Evolutionary conservation across 2,888 invertebrate genomes (phyloP), one percentile per base, ranked within the genome.

Genomic region (Amorpha juglandis): DNA sequence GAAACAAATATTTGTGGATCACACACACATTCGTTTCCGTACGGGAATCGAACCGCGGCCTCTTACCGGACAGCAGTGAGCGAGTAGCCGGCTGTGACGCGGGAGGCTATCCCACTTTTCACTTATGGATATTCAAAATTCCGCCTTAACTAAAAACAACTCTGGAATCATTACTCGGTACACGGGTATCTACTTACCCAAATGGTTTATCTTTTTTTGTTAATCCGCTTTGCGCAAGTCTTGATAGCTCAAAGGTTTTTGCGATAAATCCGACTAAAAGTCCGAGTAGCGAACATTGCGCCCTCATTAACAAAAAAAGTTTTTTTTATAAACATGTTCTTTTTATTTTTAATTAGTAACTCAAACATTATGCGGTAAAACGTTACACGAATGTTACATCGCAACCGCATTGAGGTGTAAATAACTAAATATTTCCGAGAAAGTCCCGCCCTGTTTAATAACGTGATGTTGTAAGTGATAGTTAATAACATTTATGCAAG

Each of bases 321-420:
- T 58, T 38, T 16, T 58, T 38, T 58, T 58, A 19, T 12, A 42
- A 42, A 19, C 55, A 35, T 6, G 38, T 42, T 19, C 58, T 12
- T 58, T 12, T 50, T 8, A 19, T 58, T 58, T 58, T 58, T 58
- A 58, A 58, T 58, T 58, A 58, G 38, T 12, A 58, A 58, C 58
- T 58, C 58, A 42, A 58, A 58, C 58, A 42, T 58, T 53, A 12
- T 33, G 53, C n/a, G 53, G n/a, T 42, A 58, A 12, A 52, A 42
- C 12, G 58, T 16, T 35, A n/a, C 53, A 58, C 12, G 27, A 14
- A 11, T 52, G 52, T 58, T 58, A 11, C 42, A 19, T 19, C 58
- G 19, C 38, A 42, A 58, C 42, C 42, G 42, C 42, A 12, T 55
- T 35, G 16, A 38, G 16, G 35, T 55, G 38, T 50, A 55, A 55